Percentiles rank a stretch among this genome's conserved stretches.
These are phyloP conservation scores for Contarinia nasturtii DNA, from an alignment of 1,140 invertebrate species.

Conservation along the genomic window DNA sequence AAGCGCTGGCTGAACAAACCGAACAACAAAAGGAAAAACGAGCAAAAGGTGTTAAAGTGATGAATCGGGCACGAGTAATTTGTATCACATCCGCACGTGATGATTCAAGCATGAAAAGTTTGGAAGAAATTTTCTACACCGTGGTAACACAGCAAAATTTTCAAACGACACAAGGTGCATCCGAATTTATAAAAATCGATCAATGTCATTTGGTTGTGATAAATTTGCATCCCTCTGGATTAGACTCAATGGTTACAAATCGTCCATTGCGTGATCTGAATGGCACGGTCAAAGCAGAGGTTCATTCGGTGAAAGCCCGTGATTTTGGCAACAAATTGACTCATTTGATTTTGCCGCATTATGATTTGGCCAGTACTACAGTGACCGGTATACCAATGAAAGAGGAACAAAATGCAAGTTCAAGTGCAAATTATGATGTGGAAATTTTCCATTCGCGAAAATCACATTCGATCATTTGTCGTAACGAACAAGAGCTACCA, in stretches of 20 bases:
- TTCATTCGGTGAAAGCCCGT: constrained; percentile 46
- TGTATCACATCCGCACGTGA: constrained; percentile 73
- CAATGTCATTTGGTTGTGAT: constrained; percentile 77
- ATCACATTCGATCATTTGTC: constrained; percentile 60
- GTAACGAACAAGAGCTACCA: constrained; percentile 30
- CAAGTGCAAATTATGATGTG: constrained; percentile 95
- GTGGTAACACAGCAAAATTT: constrained; percentile 65
- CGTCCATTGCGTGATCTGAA: constrained; percentile 40
- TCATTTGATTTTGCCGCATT: constrained; percentile 63
- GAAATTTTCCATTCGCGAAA: constrained; percentile 78
- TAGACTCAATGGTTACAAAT: constrained; percentile 51
- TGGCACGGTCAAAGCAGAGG: constrained; percentile 31
- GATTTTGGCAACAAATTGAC: constrained; percentile 46
- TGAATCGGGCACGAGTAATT: constrained; percentile 58
- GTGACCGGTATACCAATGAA: constrained; percentile 99
- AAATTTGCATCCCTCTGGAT: constrained; percentile 65
- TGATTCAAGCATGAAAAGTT: constrained; percentile 59
- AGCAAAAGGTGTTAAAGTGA: constrained; percentile 11
- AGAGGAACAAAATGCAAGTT: constrained; percentile 95
- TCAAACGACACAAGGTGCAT: constrained; percentile 33
- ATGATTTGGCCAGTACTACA: constrained; percentile 83
- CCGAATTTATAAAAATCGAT: constrained; percentile 51
- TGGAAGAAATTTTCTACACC: constrained; percentile 70
- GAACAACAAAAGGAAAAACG: constrained; percentile 37
- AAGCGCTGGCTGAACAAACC: constrained; percentile 64